Conservation (phyloP, 2,888 invertebrate species). For the Cephonodes hylas region DNA sequence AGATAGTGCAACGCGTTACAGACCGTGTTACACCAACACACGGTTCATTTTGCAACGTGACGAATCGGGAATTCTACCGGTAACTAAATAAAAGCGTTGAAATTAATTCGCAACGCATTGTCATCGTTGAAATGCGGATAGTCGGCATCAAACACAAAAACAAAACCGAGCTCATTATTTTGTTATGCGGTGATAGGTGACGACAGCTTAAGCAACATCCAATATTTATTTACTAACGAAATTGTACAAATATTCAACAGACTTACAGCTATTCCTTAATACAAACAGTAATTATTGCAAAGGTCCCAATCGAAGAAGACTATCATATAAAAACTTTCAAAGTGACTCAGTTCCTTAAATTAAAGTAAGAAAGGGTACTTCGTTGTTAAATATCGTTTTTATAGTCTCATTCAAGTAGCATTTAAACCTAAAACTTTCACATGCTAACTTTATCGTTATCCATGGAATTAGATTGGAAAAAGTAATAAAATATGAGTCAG, state of each 20-base stretch:
- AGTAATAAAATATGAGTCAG: slow-evolving; percentile 2
- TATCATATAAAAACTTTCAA: no score
- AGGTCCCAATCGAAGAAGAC: no score
- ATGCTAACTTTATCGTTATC: not conserved
- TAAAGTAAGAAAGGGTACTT: not conserved
- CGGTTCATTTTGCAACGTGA: slow-evolving; percentile 24
- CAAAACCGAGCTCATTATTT: not conserved
- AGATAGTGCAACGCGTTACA: slow-evolving; percentile 18
- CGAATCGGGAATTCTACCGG: not conserved
- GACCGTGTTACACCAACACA: slow-evolving; percentile 22
- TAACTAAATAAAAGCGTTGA: slow-evolving; percentile 18
- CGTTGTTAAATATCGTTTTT: not conserved
- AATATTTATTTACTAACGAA: no score
- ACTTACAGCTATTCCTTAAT: no score
- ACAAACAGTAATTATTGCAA: no score
- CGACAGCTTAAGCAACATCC: not conserved
- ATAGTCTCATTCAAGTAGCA: not conserved
- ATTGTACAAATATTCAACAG: no score
- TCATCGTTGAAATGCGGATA: slow-evolving; percentile 37
- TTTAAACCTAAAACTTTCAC: not conserved
- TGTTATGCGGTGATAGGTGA: not conserved
- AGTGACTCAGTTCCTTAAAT: no score
- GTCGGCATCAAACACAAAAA: slow-evolving; percentile 20
- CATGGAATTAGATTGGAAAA: not conserved
- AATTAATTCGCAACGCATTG: slow-evolving; percentile 33